These are phyloP conservation scores for Bos indicus DNA, from an alignment of 2,113 vertebrate species.

Conservation along the genomic window DNA sequence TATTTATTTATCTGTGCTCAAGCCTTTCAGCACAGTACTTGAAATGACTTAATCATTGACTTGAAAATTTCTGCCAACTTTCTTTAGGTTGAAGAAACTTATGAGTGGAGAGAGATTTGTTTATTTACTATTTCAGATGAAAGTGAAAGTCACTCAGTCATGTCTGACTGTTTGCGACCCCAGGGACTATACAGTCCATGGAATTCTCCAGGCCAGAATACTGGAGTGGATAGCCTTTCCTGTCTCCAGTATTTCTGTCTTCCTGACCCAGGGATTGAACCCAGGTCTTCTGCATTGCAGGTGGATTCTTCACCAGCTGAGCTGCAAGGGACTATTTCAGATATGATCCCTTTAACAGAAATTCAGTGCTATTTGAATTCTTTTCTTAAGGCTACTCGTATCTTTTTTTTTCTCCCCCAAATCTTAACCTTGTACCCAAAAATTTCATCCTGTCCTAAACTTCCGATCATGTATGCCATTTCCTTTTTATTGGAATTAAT, in stretches of 20 bases:
- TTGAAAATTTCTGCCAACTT: background rate
- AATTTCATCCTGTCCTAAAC: background rate
- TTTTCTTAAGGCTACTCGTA: background rate
- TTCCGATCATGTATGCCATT: background rate
- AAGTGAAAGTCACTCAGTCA: background rate
- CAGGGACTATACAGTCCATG: background rate
- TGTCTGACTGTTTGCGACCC: background rate
- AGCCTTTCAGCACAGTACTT: background rate
- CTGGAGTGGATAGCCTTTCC: background rate
- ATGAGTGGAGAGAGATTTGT: background rate
- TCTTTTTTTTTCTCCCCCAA: background rate
- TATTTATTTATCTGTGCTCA: background rate
- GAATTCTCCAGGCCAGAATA: background rate
- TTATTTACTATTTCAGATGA: background rate
- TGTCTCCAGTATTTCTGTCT: background rate
- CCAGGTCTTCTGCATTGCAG: background rate
- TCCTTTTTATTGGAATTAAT: background rate
- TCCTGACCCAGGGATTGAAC: background rate
- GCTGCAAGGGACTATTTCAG: background rate
- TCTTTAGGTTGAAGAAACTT: background rate
- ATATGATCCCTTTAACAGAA: background rate
- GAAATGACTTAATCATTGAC: background rate
- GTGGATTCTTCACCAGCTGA: background rate
- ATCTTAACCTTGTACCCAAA: background rate
- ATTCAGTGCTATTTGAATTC: background rate